These are phyloP conservation scores for Aurelia sp. DNA, from an alignment of 30 jellyfish, hydroid and myxozoan species.

Conservation along the genomic window DNA sequence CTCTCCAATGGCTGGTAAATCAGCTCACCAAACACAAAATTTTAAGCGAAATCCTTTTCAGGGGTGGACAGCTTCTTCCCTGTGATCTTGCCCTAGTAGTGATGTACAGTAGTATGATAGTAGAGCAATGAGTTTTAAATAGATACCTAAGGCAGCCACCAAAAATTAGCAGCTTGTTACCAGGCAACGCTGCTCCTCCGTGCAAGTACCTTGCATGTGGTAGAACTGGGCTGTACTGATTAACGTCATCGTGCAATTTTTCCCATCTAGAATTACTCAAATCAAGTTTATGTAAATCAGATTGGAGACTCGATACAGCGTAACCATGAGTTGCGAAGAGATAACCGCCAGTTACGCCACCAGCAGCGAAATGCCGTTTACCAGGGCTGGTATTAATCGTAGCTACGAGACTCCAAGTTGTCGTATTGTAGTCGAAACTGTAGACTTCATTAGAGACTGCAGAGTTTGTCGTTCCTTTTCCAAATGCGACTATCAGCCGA, in stretches of 20 bases:
- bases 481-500: conserved; percentile 46
- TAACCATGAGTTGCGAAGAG: conserved; percentile 60
- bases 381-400: conserved; percentile 36
- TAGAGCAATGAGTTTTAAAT: too few relatives aligned
- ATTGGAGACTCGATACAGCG: conserved; percentile 37
- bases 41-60: too few relatives aligned
- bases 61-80: too few relatives aligned
- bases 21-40: too few relatives aligned
- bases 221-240: conserved; percentile 56
- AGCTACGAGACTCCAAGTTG: conserved; percentile 37
- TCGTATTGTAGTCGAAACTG: conserved; percentile 41
- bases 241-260: conserved; percentile 33
- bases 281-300: conserved; percentile 45
- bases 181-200: conserved; percentile 45
- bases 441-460: conserved; percentile 34
- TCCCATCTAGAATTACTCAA: conserved; percentile 37
- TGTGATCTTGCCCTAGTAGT: too few relatives aligned
- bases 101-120: too few relatives aligned
- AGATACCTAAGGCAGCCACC: conserved; percentile 79
- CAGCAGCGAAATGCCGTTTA: conserved; percentile 40
- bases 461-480: conserved; percentile 1
- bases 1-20: too few relatives aligned
- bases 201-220: conserved; percentile 80
- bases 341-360: conserved; percentile 38
- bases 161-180: conserved; percentile 30